phyloP scores from a whole-genome alignment of 2,888 invertebrate genomes.

The Conops quadrifasciatus region DNA sequence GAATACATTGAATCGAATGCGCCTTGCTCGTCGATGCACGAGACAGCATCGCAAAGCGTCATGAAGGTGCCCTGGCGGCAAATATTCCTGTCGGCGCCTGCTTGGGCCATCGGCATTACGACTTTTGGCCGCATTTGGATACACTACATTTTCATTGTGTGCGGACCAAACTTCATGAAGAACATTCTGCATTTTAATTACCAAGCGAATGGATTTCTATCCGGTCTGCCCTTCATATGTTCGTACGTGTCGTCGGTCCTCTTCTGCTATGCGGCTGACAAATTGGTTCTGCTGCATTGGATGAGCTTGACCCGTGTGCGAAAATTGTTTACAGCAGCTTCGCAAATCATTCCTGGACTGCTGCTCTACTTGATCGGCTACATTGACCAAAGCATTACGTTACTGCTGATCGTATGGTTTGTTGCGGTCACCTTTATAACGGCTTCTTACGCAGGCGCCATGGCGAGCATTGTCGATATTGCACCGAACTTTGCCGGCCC shows the following conservation, averaged over 20 bases:
- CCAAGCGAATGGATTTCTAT: conserved; percentile 74
- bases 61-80: conserved; percentile 72
- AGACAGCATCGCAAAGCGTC: conserved; percentile 47
- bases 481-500: conserved; percentile 81
- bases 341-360: conserved; percentile 76
- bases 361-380: conserved; percentile 72
- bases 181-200: conserved; percentile 74
- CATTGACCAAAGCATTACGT: conserved; percentile 70
- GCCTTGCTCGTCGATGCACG: conserved; percentile 48
- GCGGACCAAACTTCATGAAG: conserved; percentile 77
- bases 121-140: conserved; percentile 81
- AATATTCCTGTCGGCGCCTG: conserved; percentile 72
- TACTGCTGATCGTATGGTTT: conserved; percentile 74
- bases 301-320: conserved; percentile 73
- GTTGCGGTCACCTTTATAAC: conserved; percentile 76
- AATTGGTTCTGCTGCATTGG: conserved; percentile 69
- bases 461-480: conserved; percentile 80
- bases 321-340: conserved; percentile 74
- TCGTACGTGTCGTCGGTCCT: conserved; percentile 76
- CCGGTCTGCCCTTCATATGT: conserved; percentile 75
- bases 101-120: conserved; percentile 76
- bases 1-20: conserved; percentile 72
- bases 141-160: conserved; percentile 76
- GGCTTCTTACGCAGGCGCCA: conserved; percentile 77
- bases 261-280: conserved; percentile 75